Evolutionary conservation across 2,888 invertebrate genomes (phyloP), one percentile per base, ranked within the genome.

Genomic region (Lasioglossum figueresi): DNA sequence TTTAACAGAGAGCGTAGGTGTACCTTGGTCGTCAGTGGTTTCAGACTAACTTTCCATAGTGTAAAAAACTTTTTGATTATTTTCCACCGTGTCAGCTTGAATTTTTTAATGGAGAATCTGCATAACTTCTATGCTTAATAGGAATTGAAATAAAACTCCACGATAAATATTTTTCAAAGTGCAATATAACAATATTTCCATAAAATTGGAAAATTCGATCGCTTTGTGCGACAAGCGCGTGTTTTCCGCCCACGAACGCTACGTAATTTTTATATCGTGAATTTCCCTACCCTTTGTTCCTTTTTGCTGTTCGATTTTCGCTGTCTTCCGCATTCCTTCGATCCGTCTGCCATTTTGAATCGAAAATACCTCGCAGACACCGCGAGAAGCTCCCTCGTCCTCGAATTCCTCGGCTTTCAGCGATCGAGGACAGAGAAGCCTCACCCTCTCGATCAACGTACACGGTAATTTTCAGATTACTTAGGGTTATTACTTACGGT

Each of bases 331-430:
- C 43, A 79, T 95, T 95, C 73, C 56, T 59, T 23, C 82, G 37
- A 37, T 56, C 10, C 95, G 95, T 95, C 59, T 95, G 95, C 95
- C 95, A 95, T 95, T 95, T 95, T 95, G 95, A 95, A 96, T 95
- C 37, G 88, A 88, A 88, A 88, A 88, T 88, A 88, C 84, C 88
- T 88, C 86, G 88, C 88, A 88, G 83, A 78, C 48, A 23, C 84
- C 86, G 82, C 88, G 88, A 81, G 87, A 80, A 83, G 19, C 8
- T 76, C 85, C 82, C 76, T 85, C 86, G 80, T 86, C 80, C 80
- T 74, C 80, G 84, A 78, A 86, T 84, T 82, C 83, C 84, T 75
- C 77, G 82, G 78, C 78, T 82, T 78, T 72, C 83, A 76, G 71
- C 85, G 83, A 79, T 85, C 88, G 80, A 73, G 63, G 76, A 27